Conservation (phyloP, 1,140 invertebrate genomes). For the Mercenaria mercenaria region DNA sequence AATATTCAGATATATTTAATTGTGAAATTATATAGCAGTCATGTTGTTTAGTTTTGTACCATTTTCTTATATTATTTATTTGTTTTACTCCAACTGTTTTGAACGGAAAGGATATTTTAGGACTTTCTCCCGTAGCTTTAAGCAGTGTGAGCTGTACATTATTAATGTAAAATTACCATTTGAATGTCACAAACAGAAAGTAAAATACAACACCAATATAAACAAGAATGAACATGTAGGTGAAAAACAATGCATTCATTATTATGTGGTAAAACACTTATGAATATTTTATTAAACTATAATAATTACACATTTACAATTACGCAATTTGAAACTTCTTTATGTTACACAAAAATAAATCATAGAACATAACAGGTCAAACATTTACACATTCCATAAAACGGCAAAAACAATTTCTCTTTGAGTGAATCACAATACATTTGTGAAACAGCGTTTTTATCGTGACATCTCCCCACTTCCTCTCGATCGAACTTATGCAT, state of each 20-base stretch:
- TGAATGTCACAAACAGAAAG: background rate
- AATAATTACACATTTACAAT: background rate
- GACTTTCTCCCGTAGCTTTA: background rate
- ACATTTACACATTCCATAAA: background rate
- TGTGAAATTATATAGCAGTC: no score
- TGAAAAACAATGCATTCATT: background rate
- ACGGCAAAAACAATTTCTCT: background rate
- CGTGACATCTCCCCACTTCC: conserved; percentile 29
- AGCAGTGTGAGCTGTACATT: background rate
- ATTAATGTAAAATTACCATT: background rate
- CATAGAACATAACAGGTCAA: background rate
- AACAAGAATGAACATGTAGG: background rate
- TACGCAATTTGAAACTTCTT: conserved; percentile 7
- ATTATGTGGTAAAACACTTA: background rate
- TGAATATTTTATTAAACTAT: background rate
- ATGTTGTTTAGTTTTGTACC: no score
- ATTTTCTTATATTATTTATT: no score
- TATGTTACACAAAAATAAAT: no score
- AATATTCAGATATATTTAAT: no score
- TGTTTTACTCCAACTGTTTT: no score
- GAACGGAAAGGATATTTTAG: background rate
- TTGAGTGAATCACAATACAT: background rate
- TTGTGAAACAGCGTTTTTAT: conserved; percentile 20
- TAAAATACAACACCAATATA: background rate
- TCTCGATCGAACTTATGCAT: conserved; percentile 60